These are phyloP conservation scores for Aspiorhynchus laticeps DNA, from an alignment of 2,113 vertebrate species.

Conservation along the genomic window DNA sequence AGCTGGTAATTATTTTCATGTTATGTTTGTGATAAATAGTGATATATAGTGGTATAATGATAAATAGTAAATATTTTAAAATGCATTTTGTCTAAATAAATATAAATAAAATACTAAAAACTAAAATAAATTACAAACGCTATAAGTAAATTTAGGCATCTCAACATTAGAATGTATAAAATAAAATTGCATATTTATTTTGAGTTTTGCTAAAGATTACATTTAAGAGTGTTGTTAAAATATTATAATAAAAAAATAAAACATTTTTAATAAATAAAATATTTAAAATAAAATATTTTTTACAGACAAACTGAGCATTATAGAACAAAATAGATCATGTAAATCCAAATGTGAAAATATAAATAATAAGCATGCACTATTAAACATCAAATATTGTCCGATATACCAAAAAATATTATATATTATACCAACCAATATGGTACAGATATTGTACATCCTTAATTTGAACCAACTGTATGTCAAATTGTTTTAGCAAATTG, in stretches of 20 bases:
- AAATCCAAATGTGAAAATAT: too few species aligned
- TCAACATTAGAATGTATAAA: neutral
- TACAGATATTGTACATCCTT: neutral
- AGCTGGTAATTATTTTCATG: neutral
- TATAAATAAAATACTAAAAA: neutral
- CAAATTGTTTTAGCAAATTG: too few species aligned
- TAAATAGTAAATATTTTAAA: neutral
- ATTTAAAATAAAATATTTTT: too few species aligned
- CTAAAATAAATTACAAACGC: neutral
- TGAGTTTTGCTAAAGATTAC: neutral
- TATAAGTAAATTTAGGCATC: neutral
- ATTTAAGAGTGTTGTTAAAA: neutral
- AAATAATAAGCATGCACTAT: too few species aligned
- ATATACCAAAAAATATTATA: neutral
- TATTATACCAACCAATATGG: neutral
- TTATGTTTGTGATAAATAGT: neutral
- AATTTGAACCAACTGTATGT: neutral
- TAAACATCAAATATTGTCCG: too few species aligned
- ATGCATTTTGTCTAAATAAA: neutral
- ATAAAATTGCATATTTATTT: neutral
- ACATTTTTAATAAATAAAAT: too few species aligned
- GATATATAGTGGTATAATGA: too few species aligned
- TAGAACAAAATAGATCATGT: too few species aligned
- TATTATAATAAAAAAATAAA: too few species aligned
- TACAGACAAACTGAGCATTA: too few species aligned